Evolutionary conservation across 2,888 invertebrate species (phyloP).

Genomic region (Hypercompe scribonia): DNA sequence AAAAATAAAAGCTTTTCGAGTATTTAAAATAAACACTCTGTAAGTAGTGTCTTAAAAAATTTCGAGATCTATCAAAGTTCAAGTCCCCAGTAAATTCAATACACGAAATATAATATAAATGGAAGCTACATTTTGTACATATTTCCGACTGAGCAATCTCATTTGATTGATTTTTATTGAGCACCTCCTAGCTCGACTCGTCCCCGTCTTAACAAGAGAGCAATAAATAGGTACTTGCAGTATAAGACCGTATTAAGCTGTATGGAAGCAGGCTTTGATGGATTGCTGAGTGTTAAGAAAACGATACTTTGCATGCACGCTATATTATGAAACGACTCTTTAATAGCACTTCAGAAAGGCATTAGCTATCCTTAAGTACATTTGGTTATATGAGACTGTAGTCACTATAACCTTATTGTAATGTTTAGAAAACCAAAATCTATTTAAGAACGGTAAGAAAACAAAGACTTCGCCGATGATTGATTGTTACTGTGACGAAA

Average conservation of each 20-base stretch:
- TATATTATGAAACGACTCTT: constrained; percentile 6
- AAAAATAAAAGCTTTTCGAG: background rate
- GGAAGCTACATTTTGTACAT: constrained; percentile 8
- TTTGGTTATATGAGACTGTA: background rate
- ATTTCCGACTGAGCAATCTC: constrained; percentile 12
- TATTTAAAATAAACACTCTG: background rate
- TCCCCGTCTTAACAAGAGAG: constrained; percentile 16
- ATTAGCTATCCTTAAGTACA: constrained; percentile 1
- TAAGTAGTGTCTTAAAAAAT: background rate
- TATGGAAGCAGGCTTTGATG: constrained; percentile 13
- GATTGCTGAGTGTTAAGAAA: constrained; percentile 17
- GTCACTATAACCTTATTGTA: background rate
- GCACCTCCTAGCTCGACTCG: constrained; percentile 9
- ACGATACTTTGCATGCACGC: constrained; percentile 5
- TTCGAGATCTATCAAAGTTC: background rate
- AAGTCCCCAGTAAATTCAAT: constrained; percentile 3
- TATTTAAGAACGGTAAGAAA: background rate
- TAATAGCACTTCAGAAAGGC: constrained; percentile 6
- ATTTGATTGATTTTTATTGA: constrained; percentile 23
- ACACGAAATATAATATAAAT: background rate
- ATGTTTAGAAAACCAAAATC: background rate
- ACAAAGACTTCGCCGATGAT: background rate
- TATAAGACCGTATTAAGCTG: constrained; percentile 16
- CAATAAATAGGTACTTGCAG: constrained; percentile 16
- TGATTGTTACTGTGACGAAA: too few relatives aligned